These are phyloP conservation scores for Drosophila leontia DNA, from an alignment of 1,140 invertebrate species.

Conservation along the genomic window DNA sequence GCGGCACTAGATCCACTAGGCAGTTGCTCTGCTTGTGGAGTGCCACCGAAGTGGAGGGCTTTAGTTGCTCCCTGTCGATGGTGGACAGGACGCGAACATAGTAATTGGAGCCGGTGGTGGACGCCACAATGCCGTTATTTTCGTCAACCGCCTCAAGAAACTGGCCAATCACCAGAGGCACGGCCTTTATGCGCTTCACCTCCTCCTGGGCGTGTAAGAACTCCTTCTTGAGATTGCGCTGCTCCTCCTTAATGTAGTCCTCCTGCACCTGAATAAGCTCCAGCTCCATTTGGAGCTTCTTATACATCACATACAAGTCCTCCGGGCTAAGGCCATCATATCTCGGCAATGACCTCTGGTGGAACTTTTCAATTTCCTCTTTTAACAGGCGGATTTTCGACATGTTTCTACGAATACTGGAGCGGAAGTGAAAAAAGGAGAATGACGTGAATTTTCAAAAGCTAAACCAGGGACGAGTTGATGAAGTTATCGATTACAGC, in stretches of 20 bases:
- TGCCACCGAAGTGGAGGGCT: slow-evolving; percentile 98
- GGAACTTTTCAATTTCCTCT: slow-evolving; percentile 19
- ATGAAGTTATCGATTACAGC: slow-evolving; percentile 1
- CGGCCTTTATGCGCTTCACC: slow-evolving; percentile 98
- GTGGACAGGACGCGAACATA: slow-evolving; percentile 98
- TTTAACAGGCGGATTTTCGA: slow-evolving; percentile 23
- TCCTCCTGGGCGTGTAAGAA: slow-evolving; percentile 98
- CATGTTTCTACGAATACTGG: not conserved
- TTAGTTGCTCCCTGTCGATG: slow-evolving; percentile 96
- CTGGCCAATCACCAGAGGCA: slow-evolving; percentile 98
- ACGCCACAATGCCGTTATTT: slow-evolving; percentile 96
- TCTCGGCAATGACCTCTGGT: slow-evolving; percentile 49
- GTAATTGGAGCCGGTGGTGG: slow-evolving; percentile 96
- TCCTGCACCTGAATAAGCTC: slow-evolving; percentile 91
- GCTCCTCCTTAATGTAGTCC: slow-evolving; percentile 99
- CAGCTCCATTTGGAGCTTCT: slow-evolving; percentile 85
- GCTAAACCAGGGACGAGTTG: slow-evolving; percentile 11
- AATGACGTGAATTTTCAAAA: slow-evolving; percentile 71
- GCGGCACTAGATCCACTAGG: slow-evolving; percentile 97
- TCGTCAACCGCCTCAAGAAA: slow-evolving; percentile 99
- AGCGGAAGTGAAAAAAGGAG: not conserved
- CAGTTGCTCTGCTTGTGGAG: slow-evolving; percentile 99
- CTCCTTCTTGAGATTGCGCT: slow-evolving; percentile 98
- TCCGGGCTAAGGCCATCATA: slow-evolving; percentile 92
- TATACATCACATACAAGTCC: slow-evolving; percentile 97